Evolutionary conservation across 2,797 vertebrate species (phyloP), one percentile per base, ranked within the genome.

Genomic region (Intellagama lesueurii): DNA sequence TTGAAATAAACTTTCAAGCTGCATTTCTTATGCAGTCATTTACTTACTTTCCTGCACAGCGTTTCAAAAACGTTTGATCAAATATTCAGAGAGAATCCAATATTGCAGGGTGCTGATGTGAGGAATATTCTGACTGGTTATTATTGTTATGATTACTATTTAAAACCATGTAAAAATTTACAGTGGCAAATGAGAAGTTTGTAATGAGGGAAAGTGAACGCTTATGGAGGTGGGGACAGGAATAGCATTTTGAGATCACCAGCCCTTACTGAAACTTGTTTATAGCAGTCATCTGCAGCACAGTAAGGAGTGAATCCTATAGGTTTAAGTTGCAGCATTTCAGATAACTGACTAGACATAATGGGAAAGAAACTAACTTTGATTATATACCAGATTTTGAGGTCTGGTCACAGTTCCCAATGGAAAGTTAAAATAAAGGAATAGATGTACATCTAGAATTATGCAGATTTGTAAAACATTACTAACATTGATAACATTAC

Each of bases 31-130:
- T 86, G 90, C 28, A 91, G 92, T 94, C 92, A 76, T 88, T 87
- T 81, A 70, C 84, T 83, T 80, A 75, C 68, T 89, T 49, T 81
- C 91, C 90, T 91, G 69, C 86, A 30, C 70, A 7, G 28, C 14
- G 28, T 72, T 86, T 77, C n/a, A 78, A 87, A 93, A 91, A 93
- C 72, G 3, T 93, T 93, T 94, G 90, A 92, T 90, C 75, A 91
- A 93, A 70, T 85, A 94, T 88, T 85, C 84, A 90, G 83, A 72
- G 56, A 4, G 93, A 92, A 95, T 94, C 87, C 49, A 94, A 89
- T 93, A 94, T 94, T 91, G 11, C 30, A 44, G 72, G 83, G 70
- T 91, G 56, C 66, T 94, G 83, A 91, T 60, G 77, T 87, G 17
- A 88, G 79, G 88, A 93, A 94, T 90, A 69, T 93, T 94, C 88